Conservation (phyloP, 2,113 vertebrate species). For the Odontophorus gujanensis region DNA sequence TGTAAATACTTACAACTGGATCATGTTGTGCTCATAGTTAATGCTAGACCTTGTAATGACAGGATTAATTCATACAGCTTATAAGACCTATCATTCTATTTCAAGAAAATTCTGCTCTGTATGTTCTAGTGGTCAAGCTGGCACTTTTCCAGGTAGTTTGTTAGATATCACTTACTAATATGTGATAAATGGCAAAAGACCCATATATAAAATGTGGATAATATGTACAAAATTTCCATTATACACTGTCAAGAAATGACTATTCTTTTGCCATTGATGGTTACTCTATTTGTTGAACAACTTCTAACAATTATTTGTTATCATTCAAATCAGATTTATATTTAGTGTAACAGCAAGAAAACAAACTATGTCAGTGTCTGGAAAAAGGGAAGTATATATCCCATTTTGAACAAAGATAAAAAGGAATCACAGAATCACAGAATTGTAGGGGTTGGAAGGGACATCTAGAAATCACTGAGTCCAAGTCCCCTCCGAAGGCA, state of each 20-base stretch:
- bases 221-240: neutral
- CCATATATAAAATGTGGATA: neutral
- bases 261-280: neutral
- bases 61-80: neutral
- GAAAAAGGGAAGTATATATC: too few species aligned
- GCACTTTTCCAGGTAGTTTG: neutral
- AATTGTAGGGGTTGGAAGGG: too few species aligned
- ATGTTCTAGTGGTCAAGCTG: neutral
- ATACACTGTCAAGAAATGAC: neutral
- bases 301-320: neutral
- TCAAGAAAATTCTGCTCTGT: neutral
- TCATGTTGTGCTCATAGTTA: neutral
- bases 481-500: too few species aligned
- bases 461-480: too few species aligned
- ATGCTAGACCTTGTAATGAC: rapidly evolving
- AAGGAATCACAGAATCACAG: too few species aligned
- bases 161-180: neutral
- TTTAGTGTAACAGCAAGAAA: neutral
- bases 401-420: too few species aligned
- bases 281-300: neutral
- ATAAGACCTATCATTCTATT: neutral
- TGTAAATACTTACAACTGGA: neutral
- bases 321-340: neutral
- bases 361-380: neutral
- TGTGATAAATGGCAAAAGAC: neutral